phyloP scores from a whole-genome alignment of 2,888 invertebrate genomes.

The Rotaria sp. region DNA sequence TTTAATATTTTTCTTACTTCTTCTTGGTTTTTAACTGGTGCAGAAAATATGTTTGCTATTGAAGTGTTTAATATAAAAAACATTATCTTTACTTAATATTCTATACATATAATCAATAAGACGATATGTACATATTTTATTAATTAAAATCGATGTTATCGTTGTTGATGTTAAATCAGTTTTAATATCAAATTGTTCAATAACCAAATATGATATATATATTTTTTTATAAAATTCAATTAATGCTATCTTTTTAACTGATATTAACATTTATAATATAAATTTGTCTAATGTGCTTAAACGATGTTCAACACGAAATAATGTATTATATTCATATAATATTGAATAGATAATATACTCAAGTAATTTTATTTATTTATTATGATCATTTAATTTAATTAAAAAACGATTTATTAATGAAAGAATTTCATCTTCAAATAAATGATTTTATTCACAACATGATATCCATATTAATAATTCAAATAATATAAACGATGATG shows the following conservation, averaged over 20 bases:
- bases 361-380: neutral
- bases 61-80: slow-evolving; percentile 45
- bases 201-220: neutral
- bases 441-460: slow-evolving; percentile 50
- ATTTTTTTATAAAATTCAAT: neutral
- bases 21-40: neutral
- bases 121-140: slow-evolving; percentile 49
- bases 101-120: slow-evolving; percentile 54
- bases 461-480: slow-evolving; percentile 50
- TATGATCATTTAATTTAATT: neutral
- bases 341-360: neutral
- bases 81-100: slow-evolving; percentile 50
- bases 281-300: neutral
- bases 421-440: slow-evolving; percentile 46
- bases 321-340: neutral
- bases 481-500: slow-evolving; percentile 43
- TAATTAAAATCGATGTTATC: slow-evolving; percentile 43
- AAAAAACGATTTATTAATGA: neutral
- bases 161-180: neutral
- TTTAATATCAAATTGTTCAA: neutral
- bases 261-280: neutral
- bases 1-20: neutral
- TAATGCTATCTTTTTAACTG: neutral
- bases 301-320: neutral
- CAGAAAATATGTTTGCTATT: neutral